These are phyloP conservation scores for Chaetura pelagica DNA, from an alignment of 2,113 vertebrate species.

Conservation along the genomic window DNA sequence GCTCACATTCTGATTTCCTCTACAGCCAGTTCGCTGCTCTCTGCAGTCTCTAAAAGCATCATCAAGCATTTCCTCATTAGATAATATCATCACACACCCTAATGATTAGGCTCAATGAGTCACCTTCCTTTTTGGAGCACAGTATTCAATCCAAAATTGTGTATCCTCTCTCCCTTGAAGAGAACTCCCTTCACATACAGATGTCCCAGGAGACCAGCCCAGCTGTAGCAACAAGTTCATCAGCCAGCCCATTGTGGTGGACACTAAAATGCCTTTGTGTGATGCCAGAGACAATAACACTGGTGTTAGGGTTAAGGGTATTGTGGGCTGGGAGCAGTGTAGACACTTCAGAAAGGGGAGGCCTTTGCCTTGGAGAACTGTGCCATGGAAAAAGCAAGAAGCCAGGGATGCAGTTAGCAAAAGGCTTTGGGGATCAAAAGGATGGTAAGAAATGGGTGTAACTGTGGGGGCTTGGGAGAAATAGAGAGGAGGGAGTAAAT, in stretches of 20 bases:
- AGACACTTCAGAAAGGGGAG: neutral
- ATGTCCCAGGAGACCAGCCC: neutral
- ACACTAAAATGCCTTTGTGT: neutral
- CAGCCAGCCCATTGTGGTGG: neutral
- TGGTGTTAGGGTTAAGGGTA: neutral
- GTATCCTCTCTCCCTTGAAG: constrained; percentile 42
- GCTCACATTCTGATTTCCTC: constrained; percentile 52
- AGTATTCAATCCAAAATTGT: constrained; percentile 53
- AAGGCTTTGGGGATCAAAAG: neutral
- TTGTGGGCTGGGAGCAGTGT: neutral
- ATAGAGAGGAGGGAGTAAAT: neutral
- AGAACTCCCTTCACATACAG: constrained; percentile 10
- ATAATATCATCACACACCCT: constrained; percentile 71
- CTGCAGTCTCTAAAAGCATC: constrained; percentile 64
- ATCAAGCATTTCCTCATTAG: constrained; percentile 71
- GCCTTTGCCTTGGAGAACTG: neutral
- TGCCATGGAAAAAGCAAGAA: neutral
- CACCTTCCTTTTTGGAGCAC: constrained; percentile 58
- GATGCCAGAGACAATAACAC: neutral
- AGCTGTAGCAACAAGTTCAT: constrained; percentile 50
- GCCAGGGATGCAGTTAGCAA: neutral
- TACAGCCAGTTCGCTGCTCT: constrained; percentile 28
- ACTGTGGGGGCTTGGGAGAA: neutral
- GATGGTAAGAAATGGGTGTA: neutral
- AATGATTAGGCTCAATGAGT: constrained; percentile 65